Evolutionary conservation across 2,888 invertebrate species (phyloP).

Genomic region (Lochmaea crataegi): DNA sequence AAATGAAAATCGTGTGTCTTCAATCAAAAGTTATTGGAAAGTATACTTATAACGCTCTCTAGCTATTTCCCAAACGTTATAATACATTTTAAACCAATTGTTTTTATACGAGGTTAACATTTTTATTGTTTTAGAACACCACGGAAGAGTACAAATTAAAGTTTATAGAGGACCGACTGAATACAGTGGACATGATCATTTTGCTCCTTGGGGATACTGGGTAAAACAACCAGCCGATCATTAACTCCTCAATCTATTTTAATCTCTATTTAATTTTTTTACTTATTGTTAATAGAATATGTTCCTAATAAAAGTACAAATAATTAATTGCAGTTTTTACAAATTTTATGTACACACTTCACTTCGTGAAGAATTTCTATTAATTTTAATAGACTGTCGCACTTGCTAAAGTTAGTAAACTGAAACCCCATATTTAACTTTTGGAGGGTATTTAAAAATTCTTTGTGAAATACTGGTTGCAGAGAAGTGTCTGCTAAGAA

Average conservation of each 20-base stretch:
- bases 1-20: no score
- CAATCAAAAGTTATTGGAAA: no score
- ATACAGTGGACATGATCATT: conserved; percentile 68
- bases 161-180: conserved; percentile 79
- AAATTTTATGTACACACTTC: no score
- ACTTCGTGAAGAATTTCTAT: no score
- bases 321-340: background rate
- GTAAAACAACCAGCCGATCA: conserved; percentile 78
- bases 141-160: conserved; percentile 77
- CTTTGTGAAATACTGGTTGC: no score
- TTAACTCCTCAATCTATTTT: background rate
- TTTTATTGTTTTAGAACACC: conserved; percentile 38
- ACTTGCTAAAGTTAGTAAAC: no score
- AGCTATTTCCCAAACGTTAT: no score
- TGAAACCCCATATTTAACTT: no score
- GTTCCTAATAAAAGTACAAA: background rate
- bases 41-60: no score
- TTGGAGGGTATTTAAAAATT: no score
- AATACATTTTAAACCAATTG: background rate
- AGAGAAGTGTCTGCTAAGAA: no score
- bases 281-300: background rate
- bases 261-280: background rate
- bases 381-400: no score
- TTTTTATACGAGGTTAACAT: background rate
- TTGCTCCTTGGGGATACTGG: conserved; percentile 81